These are phyloP conservation scores for Anarhynchus alexandrinus DNA, from an alignment of 2,113 vertebrate species.

Conservation along the genomic window DNA sequence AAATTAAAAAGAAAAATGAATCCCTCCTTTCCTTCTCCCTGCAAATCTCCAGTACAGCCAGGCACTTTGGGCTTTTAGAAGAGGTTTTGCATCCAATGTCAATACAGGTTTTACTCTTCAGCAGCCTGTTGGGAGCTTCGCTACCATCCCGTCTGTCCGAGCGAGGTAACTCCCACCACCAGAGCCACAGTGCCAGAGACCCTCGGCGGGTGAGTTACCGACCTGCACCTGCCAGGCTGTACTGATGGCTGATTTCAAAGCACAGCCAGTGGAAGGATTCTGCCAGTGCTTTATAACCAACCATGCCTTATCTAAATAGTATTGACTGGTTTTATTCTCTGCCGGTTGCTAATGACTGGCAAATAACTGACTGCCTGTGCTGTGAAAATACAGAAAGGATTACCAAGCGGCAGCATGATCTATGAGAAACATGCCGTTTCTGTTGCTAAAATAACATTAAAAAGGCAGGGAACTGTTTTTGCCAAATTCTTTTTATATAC, in stretches of 20 bases:
- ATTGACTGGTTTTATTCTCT: background rate
- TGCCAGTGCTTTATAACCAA: background rate
- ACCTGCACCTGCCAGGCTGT: background rate
- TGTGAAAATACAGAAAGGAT: background rate
- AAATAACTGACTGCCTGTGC: background rate
- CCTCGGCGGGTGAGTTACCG: background rate
- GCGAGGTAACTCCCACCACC: background rate
- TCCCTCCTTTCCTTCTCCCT: background rate
- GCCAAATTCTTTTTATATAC: background rate
- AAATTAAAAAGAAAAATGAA: background rate
- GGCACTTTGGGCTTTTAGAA: background rate
- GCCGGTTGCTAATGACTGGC: background rate
- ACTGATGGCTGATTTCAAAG: background rate
- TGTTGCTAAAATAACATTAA: background rate
- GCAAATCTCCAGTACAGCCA: background rate
- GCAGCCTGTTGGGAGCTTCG: background rate
- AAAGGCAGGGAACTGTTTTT: background rate
- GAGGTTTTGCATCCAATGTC: background rate
- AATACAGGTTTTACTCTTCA: background rate
- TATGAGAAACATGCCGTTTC: background rate
- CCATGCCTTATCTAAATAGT: background rate
- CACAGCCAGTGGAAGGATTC: background rate
- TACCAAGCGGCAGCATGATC: background rate
- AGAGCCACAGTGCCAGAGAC: background rate
- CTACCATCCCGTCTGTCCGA: background rate